Evolutionary conservation across 2,888 invertebrate genomes (phyloP), one percentile per base, ranked within the genome.

Genomic region (Eilema griseolum): DNA sequence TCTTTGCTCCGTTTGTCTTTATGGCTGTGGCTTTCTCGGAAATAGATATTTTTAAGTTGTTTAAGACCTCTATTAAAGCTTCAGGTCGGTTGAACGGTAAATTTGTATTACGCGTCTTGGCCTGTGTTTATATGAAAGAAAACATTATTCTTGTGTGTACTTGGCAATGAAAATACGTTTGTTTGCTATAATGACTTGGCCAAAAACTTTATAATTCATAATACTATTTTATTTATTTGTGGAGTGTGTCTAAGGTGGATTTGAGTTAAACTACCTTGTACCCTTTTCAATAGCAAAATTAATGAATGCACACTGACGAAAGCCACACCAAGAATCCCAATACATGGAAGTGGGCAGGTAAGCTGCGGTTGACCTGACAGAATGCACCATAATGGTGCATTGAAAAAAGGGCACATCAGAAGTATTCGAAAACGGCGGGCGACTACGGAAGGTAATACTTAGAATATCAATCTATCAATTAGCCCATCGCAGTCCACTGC

Each of bases 1-100:
- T 85, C 83, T 81, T 84, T 82, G 85, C 84, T 86, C 83, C 85
- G 83, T 86, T 84, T 83, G 85, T 86, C 85, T 87, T 88, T 87
- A 85, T 84, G 80, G 82, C 78, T 75, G 82, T 77, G 82, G 78
- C 75, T 82, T 82, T 78, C 62, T 74, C 65, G 75, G 74, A 76
- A 81, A 78, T 82, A 79, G 79, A 77, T 84, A 86, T 86, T 88
- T 88, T 85, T 86, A 83, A 85, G 81, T 83, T 81, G 72, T 82
- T 75, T 76, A 73, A 77, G 69, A 75, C 73, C 74, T 70, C 76
- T 77, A 57, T 73, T 75, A 76, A 82, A 71, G 78, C 74, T 76
- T 76, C 74, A 77, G 70, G 69, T 72, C 62, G 67, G 74, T 79
- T 74, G 74, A 61, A 70, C 66, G 37, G 73, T 76, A 73, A 75